Conservation (phyloP, 2,888 invertebrate species). For the Hipparchia sbordonii region DNA sequence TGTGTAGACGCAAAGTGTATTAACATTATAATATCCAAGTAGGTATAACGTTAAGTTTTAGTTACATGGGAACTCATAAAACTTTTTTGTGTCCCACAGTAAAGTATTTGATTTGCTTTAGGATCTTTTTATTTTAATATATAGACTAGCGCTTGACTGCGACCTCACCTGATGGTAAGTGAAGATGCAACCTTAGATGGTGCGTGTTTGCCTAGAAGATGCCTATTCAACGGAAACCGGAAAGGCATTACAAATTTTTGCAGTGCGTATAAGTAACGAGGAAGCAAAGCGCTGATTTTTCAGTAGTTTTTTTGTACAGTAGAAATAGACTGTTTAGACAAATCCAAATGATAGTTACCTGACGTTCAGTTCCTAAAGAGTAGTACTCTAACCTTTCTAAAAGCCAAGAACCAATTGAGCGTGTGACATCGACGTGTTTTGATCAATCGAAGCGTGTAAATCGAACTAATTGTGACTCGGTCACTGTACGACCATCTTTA, state of each 20-base stretch:
- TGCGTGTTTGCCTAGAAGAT: too few relatives aligned
- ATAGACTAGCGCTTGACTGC: too few relatives aligned
- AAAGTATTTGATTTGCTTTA: too few relatives aligned
- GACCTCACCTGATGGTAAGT: too few relatives aligned
- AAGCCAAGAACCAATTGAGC: conserved; percentile 44
- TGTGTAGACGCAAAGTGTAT: conserved; percentile 61
- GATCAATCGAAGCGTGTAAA: conserved; percentile 76
- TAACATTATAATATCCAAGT: conserved; percentile 13
- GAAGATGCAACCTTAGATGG: too few relatives aligned
- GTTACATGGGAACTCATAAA: not conserved
- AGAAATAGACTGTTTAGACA: not conserved
- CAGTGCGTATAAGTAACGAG: too few relatives aligned
- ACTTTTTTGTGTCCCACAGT: too few relatives aligned
- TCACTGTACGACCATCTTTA: conserved; percentile 53
- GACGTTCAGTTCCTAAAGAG: not conserved
- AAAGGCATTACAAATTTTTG: too few relatives aligned
- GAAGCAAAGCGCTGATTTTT: too few relatives aligned
- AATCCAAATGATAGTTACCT: conserved; percentile 6
- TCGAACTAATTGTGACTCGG: conserved; percentile 72
- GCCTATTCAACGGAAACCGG: too few relatives aligned
- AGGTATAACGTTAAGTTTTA: not conserved
- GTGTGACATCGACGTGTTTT: conserved; percentile 70
- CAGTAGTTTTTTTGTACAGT: too few relatives aligned
- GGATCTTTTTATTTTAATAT: too few relatives aligned
- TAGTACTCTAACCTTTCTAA: conserved; percentile 34